These are phyloP conservation scores for Blera fallax DNA, from an alignment of 2,888 invertebrate species.

Conservation along the genomic window DNA sequence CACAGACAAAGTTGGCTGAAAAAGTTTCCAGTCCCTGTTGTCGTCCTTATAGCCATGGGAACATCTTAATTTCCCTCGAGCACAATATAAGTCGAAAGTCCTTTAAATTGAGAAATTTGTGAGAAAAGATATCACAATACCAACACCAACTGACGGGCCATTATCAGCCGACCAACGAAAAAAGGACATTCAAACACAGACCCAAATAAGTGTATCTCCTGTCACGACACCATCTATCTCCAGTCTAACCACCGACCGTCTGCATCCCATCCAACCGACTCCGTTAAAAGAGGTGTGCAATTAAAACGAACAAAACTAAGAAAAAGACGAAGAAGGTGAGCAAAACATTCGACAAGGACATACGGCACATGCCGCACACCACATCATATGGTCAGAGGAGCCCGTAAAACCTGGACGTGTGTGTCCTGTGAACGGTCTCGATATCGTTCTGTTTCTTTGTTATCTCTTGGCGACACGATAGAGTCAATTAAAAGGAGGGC, in stretches of 20 bases:
- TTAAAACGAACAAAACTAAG: conserved; percentile 56
- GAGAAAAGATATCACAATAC: conserved; percentile 4
- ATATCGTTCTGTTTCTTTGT: conserved; percentile 42
- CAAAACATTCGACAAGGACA: conserved; percentile 52
- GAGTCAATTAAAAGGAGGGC: conserved; percentile 70
- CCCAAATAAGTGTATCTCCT: not conserved
- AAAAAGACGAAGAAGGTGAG: conserved; percentile 32
- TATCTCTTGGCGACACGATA: conserved; percentile 68
- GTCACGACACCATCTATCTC: conserved; percentile 33
- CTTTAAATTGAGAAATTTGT: conserved; percentile 29
- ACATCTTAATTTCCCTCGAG: conserved; percentile 56
- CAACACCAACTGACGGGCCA: conserved; percentile 32
- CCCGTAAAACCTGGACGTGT: conserved; percentile 38
- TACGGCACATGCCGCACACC: conserved; percentile 16
- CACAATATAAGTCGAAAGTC: conserved; percentile 35
- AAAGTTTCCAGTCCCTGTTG: not conserved
- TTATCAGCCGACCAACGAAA: conserved; percentile 46
- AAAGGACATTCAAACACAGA: conserved; percentile 24
- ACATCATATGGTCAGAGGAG: conserved; percentile 33
- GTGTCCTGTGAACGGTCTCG: conserved; percentile 36
- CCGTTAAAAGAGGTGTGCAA: conserved; percentile 52
- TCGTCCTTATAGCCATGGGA: not conserved
- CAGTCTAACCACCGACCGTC: not conserved
- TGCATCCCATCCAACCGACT: too few relatives aligned
- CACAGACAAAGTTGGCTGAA: not conserved